Evolutionary conservation across 2,888 invertebrate species (phyloP), one percentile per base, ranked within the genome.

Genomic region (Phengaris arion): DNA sequence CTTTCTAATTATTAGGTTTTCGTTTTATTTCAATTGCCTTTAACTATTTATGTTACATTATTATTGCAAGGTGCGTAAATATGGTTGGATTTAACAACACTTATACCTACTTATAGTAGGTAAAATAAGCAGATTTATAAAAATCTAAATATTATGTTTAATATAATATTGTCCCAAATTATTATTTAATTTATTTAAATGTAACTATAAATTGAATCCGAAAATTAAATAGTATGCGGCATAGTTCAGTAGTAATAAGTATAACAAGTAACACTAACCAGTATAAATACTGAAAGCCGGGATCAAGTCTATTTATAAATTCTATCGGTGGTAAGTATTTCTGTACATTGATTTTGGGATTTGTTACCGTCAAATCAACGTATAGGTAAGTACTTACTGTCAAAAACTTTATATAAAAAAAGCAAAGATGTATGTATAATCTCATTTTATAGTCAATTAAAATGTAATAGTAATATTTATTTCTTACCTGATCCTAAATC

Each of bases 401-500:
- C 69, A 45, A 59, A 59, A 59, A 64, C 15, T 64, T 64, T 12
- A 3, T 13, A 15, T 46, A 68, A 68, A 35, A 73, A 51, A 12
- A 35, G 12, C 35, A 74, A 78, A 13, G 15, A 6, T 0, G 4
- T 22, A 6, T 0, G 4, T 22, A 22, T 22, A 22, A 45, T 10
- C 13, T 45, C 64, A 13, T 64, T 64, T 12, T n/a, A 75, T 70
- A 73, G 74, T 55, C 68, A 77, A 12, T 74, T 68, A 75, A 22
- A 76, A 77, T 78, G 76, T 84, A 85, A 87, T 85, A 82, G 79
- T 80, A 79, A 80, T 79, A 83, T 75, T 78, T 80, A 79, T 80
- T 80, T 93, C 95, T 95, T 94, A 97, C 98, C 98, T 88, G 96
- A 94, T 84, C 98, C 98, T 86, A 98, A 95, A 94, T 99, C 99